Conservation (phyloP, 2,888 invertebrate species). For the Heliconius sara region DNA sequence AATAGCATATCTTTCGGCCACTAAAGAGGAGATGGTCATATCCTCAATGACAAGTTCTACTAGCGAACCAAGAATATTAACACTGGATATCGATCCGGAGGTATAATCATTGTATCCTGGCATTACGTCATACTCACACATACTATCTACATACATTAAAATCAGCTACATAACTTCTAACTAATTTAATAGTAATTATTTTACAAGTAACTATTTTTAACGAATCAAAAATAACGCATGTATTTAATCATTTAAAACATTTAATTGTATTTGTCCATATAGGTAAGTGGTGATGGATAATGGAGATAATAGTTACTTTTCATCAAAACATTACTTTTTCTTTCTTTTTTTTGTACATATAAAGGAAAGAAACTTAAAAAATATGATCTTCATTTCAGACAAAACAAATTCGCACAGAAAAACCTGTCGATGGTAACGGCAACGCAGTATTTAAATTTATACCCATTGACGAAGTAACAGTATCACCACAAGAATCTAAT, state of each 20-base stretch:
- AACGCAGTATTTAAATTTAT: conserved; percentile 77
- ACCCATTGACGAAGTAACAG: conserved; percentile 77
- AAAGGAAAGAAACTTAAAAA: conserved; percentile 2
- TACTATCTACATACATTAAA: conserved; percentile 32
- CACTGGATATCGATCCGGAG: conserved; percentile 86
- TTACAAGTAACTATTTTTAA: conserved; percentile 14
- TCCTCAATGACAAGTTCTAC: conserved; percentile 81
- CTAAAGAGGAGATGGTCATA: conserved; percentile 84
- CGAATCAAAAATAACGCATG: conserved; percentile 34
- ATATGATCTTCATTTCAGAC: conserved; percentile 73
- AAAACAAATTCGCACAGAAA: conserved; percentile 81
- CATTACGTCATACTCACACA: conserved; percentile 42
- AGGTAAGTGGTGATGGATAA: conserved; percentile 73
- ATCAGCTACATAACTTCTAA: conserved; percentile 38
- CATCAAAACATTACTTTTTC: neutral
- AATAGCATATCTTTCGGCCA: conserved; percentile 85
- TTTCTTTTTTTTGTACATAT: conserved; percentile 1
- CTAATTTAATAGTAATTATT: conserved; percentile 35
- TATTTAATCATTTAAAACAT: conserved; percentile 2
- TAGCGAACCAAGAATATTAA: conserved; percentile 83
- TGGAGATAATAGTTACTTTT: conserved; percentile 6
- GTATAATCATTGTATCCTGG: conserved; percentile 78
- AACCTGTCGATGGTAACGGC: conserved; percentile 70
- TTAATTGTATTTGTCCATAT: neutral
- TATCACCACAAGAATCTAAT: conserved; percentile 70